phyloP scores from a whole-genome alignment of 2,113 vertebrate genomes.

The Erythrolamprus reginae region DNA sequence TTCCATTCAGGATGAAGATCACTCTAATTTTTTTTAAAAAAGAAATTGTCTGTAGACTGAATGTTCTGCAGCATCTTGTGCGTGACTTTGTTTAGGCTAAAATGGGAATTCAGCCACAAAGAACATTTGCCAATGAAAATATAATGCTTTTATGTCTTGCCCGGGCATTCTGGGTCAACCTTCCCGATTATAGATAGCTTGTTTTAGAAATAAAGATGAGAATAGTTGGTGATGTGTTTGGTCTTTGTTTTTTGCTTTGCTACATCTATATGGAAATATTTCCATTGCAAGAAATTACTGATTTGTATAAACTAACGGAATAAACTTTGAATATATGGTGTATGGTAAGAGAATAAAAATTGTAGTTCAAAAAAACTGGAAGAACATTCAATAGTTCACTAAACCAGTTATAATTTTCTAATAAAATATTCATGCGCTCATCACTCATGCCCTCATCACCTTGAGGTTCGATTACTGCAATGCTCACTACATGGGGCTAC shows the following conservation, averaged over 20 bases:
- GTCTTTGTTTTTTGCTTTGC: constrained; percentile 50
- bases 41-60: constrained; percentile 47
- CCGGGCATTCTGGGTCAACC: constrained; percentile 60
- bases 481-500: too few species aligned
- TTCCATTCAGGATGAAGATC: constrained; percentile 62
- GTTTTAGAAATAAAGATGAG: constrained; percentile 40
- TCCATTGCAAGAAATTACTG: constrained; percentile 36
- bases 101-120: constrained; percentile 51
- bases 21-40: constrained; percentile 31
- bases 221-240: neutral
- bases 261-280: constrained; percentile 49
- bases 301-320: constrained; percentile 30
- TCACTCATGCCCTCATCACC: too few species aligned
- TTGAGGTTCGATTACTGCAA: too few species aligned
- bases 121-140: constrained; percentile 59
- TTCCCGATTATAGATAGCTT: constrained; percentile 63
- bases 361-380: neutral
- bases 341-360: neutral
- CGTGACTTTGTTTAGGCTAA: constrained; percentile 62
- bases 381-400: neutral
- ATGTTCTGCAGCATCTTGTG: constrained; percentile 53
- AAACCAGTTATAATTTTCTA: neutral
- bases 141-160: constrained; percentile 65
- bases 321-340: constrained; percentile 15
- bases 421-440: too few species aligned